Evolutionary conservation across 2,888 invertebrate genomes (phyloP).

Genomic region (Machimus rusticus): DNA sequence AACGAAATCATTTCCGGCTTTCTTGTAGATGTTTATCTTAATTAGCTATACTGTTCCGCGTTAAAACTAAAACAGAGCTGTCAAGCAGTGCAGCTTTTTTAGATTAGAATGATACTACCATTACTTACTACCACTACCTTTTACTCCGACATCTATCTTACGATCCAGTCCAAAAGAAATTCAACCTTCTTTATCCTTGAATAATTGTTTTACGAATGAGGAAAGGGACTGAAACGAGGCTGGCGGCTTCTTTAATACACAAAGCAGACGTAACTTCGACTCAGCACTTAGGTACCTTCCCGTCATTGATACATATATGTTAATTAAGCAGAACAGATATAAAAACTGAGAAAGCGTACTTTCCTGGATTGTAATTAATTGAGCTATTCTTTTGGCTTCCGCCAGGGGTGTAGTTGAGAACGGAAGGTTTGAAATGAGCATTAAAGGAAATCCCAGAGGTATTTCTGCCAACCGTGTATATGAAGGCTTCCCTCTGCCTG

Average conservation of each 20-base stretch:
- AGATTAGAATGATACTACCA: background rate
- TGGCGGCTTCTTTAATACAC: background rate
- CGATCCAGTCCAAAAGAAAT: background rate
- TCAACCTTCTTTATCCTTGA: background rate
- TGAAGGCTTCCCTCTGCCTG: background rate
- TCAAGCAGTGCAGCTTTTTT: background rate
- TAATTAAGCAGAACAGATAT: background rate
- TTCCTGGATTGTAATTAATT: background rate
- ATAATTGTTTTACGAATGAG: background rate
- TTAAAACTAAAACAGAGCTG: background rate
- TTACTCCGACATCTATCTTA: background rate
- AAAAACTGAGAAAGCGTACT: background rate
- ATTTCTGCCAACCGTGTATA: background rate
- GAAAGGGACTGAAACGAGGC: background rate
- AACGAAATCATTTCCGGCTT: background rate
- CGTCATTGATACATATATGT: background rate
- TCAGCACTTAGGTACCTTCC: background rate
- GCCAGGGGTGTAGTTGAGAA: background rate
- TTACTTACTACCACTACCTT: too few species aligned
- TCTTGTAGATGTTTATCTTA: background rate
- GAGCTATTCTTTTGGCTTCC: background rate
- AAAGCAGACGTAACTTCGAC: background rate
- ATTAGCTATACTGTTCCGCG: background rate
- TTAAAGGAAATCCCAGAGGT: background rate
- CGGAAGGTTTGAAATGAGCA: background rate